Evolutionary conservation across 1,140 invertebrate species (phyloP).

Genomic region (Araneus ventricosus): DNA sequence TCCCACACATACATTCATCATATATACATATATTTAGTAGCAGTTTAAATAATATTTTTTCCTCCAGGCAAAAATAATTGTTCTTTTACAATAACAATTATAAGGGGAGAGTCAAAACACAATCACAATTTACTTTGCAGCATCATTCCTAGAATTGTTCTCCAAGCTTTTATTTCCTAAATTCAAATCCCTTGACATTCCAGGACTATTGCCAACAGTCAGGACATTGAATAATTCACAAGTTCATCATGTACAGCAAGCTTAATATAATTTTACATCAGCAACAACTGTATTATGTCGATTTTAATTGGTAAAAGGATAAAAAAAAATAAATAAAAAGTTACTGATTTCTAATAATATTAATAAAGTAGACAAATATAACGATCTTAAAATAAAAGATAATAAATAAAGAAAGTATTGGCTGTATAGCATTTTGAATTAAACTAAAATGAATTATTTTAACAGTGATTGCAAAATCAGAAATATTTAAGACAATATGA

Average conservation of each 20-base stretch:
- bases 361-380: no score
- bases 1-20: background rate
- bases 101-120: background rate
- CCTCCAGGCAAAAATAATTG: constrained; percentile 26
- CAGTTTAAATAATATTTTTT: constrained; percentile 8
- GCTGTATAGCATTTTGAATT: no score
- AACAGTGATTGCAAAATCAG: no score
- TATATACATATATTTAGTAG: constrained; percentile 20
- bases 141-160: constrained; percentile 13
- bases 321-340: no score
- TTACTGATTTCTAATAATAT: no score
- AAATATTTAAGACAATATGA: no score
- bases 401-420: no score
- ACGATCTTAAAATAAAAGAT: no score
- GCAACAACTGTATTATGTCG: background rate
- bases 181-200: background rate
- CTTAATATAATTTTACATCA: background rate
- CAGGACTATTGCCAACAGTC: constrained; percentile 28
- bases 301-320: no score
- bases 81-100: background rate
- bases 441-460: no score
- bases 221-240: background rate
- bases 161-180: background rate
- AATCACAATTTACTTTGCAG: background rate
- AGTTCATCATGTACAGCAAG: background rate